phyloP scores from a whole-genome alignment of 2,113 vertebrate genomes.

The mouse (Mus musculus) region GRCm39 chr15:86136001-86136500 shows the following conservation, averaged over 20 bases:
- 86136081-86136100: not conserved
- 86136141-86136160: not conserved
- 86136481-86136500: not conserved
- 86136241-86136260: not conserved
- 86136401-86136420: not conserved
- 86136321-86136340: not conserved
- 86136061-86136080: not conserved
- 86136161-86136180: not conserved
- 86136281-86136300: not conserved
- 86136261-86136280: not conserved
- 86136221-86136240: not conserved
- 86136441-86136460: not conserved
- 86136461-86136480: not conserved
- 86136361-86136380: not conserved
- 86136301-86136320: not conserved
- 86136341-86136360: not conserved
- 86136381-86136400: not conserved
- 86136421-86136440: not conserved
- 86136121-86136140: not conserved
- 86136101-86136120: not conserved
- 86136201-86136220: too few species aligned
- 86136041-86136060: not conserved
- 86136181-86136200: not conserved
- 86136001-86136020: not conserved
- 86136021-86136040: not conserved